A percentile compares a stretch with the other conserved stretches of the same genome.
Conservation (phyloP, 1,140 invertebrate genomes). For the Megalonaias nervosa region DNA sequence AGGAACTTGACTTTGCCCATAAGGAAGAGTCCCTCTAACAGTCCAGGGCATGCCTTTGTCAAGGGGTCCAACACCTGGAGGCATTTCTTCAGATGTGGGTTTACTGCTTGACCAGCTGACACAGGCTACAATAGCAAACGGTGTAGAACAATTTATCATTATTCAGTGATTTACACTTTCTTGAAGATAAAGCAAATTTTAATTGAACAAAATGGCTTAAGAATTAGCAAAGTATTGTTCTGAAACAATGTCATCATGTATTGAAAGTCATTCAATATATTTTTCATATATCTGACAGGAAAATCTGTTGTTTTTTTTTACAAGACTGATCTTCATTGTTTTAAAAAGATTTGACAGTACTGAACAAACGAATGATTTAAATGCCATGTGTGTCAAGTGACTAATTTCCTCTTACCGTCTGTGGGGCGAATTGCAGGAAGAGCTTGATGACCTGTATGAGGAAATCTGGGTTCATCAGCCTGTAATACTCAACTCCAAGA, state of each 20-base stretch:
- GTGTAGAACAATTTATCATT: not conserved
- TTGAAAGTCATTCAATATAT: too few relatives aligned
- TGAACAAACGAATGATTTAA: too few relatives aligned
- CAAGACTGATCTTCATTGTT: too few relatives aligned
- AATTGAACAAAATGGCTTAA: too few relatives aligned
- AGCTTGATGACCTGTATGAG: conserved; percentile 85
- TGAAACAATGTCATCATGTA: too few relatives aligned
- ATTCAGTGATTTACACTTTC: too few relatives aligned
- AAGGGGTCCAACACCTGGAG: conserved; percentile 82
- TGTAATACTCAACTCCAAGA: conserved; percentile 84
- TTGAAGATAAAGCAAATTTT: too few relatives aligned
- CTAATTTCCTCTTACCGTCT: conserved; percentile 67
- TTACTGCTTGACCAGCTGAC: conserved; percentile 71
- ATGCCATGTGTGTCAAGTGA: too few relatives aligned
- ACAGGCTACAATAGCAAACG: conserved; percentile 62
- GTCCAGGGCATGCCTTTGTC: conserved; percentile 85
- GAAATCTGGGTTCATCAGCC: conserved; percentile 87
- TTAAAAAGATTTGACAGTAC: too few relatives aligned
- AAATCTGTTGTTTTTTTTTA: too few relatives aligned
- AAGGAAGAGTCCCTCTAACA: conserved; percentile 82
- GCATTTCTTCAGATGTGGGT: conserved; percentile 74
- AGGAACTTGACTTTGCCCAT: conserved; percentile 87
- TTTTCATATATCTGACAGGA: too few relatives aligned
- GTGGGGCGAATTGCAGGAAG: conserved; percentile 83
- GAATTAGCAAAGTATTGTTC: too few relatives aligned